phyloP scores from a whole-genome alignment of 2,113 vertebrate genomes.

The Arenaria interpres region DNA sequence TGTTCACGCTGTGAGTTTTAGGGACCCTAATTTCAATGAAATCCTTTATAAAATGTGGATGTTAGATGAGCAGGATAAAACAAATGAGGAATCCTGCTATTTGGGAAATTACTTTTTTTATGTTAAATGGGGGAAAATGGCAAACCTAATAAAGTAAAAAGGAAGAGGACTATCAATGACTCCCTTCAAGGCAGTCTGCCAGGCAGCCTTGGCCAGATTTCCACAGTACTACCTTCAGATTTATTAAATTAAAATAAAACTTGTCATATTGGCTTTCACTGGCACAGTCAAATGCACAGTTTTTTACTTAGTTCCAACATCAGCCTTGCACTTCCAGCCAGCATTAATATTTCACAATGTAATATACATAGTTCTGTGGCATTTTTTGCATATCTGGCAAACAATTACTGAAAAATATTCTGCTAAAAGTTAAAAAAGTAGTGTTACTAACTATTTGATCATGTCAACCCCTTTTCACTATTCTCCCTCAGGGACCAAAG shows the following conservation, averaged over 20 bases:
- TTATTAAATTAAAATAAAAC: constrained; percentile 79
- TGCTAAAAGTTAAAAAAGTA: constrained; percentile 45
- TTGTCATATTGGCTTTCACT: constrained; percentile 64
- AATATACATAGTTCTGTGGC: constrained; percentile 22
- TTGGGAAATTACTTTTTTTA: constrained; percentile 67
- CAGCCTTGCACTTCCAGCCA: constrained; percentile 38
- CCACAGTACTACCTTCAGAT: constrained; percentile 55
- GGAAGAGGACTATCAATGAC: constrained; percentile 50
- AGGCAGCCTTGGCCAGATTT: constrained; percentile 64
- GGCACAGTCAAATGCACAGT: constrained; percentile 39
- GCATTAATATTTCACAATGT: constrained; percentile 49
- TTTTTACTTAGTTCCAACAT: constrained; percentile 58
- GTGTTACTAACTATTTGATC: constrained; percentile 31
- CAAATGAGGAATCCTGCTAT: constrained; percentile 54
- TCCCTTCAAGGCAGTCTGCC: constrained; percentile 67
- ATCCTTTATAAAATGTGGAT: constrained; percentile 35
- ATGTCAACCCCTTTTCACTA: constrained; percentile 22
- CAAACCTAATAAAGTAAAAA: constrained; percentile 53
- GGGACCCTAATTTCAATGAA: constrained; percentile 57
- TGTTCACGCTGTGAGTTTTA: constrained; percentile 45
- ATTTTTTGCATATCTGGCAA: constrained; percentile 49
- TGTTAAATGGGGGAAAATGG: constrained; percentile 53
- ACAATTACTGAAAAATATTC: constrained; percentile 49
- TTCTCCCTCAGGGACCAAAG: constrained; percentile 2
- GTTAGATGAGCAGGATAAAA: constrained; percentile 46